Percentiles rank a stretch among this genome's conserved stretches.
These are phyloP conservation scores for Aramus guarauna DNA, from an alignment of 2,113 vertebrate genomes.

Conservation along the genomic window DNA sequence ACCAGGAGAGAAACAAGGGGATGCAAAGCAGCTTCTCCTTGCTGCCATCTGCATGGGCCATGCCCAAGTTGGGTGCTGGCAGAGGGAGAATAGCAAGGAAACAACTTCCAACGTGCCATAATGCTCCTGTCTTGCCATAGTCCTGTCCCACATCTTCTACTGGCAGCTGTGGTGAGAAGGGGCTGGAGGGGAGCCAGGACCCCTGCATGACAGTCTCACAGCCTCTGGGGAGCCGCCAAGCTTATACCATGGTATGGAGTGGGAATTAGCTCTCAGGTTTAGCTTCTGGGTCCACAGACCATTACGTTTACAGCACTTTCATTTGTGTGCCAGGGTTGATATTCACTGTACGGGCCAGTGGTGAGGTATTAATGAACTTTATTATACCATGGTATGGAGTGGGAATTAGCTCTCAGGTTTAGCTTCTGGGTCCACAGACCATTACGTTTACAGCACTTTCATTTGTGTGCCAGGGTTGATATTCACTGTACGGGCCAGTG, in stretches of 20 bases:
- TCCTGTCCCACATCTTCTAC: not conserved
- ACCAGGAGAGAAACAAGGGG: not conserved
- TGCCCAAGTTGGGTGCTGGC: not conserved
- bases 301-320: not conserved
- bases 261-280: not conserved
- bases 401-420: no score
- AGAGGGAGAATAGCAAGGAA: not conserved
- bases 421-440: no score
- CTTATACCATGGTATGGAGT: rapidly evolving
- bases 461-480: no score
- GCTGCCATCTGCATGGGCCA: not conserved
- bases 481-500: no score
- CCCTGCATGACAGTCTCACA: no score
- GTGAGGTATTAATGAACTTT: not conserved
- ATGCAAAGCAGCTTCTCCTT: not conserved
- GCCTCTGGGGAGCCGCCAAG: not conserved
- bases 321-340: not conserved
- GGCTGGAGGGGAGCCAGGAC: not conserved
- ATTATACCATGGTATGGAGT: no score
- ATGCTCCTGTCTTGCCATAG: not conserved
- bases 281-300: not conserved
- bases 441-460: no score
- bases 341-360: not conserved
- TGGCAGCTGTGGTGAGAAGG: not conserved
- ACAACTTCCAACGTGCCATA: not conserved